A percentile compares a stretch with the other conserved stretches of the same genome.
These are phyloP conservation scores for Stercorarius parasiticus DNA, from an alignment of 2,113 vertebrate genomes.

Conservation along the genomic window DNA sequence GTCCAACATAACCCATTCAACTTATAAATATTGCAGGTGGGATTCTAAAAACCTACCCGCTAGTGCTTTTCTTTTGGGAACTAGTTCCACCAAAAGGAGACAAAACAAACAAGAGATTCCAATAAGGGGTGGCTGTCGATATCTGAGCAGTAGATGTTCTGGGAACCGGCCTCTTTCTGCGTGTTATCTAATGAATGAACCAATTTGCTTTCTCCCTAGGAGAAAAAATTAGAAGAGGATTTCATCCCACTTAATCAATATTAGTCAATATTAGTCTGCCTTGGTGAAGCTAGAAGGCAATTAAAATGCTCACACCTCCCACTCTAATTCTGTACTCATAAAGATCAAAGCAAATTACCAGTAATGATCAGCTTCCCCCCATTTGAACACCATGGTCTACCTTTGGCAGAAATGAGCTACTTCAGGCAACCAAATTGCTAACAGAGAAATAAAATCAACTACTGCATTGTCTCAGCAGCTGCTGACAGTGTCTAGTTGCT, in stretches of 20 bases:
- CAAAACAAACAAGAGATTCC: not conserved
- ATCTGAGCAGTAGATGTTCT: not conserved
- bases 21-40: not conserved
- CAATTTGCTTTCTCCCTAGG: not conserved
- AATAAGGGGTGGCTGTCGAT: not conserved
- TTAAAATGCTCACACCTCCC: not conserved
- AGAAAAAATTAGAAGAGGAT: not conserved
- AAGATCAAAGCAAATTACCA: not conserved
- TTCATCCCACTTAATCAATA: slow-evolving; percentile 7
- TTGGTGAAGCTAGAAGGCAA: not conserved
- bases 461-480: not conserved
- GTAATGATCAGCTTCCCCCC: not conserved
- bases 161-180: not conserved
- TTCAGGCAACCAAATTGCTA: not conserved
- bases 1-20: rapidly evolving
- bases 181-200: not conserved
- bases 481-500: not conserved
- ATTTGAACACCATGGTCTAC: not conserved
- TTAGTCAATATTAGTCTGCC: not conserved
- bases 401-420: not conserved
- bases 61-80: not conserved
- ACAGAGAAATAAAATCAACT: not conserved
- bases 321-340: not conserved
- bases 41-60: not conserved
- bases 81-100: not conserved